A percentile compares a stretch with the other conserved stretches of the same genome.
Evolutionary conservation across 2,797 vertebrate genomes (phyloP).

Genomic region (Poeciliopsis presidionis): DNA sequence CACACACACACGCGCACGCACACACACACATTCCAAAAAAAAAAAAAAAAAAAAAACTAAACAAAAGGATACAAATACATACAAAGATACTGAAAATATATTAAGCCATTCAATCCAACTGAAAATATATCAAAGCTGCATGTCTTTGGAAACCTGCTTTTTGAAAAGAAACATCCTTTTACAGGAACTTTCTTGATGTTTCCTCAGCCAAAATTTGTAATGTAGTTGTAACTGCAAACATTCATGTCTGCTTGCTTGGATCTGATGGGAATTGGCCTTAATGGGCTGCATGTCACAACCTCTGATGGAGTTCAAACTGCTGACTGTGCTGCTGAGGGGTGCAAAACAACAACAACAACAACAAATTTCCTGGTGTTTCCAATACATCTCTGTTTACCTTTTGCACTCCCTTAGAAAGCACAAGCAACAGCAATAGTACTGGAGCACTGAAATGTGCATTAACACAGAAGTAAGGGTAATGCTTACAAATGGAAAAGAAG

Average conservation of each 20-base stretch:
- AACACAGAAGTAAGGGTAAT: background rate
- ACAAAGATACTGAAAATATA: background rate
- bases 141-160: background rate
- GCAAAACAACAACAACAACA: background rate
- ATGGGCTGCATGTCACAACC: slow-evolving; percentile 1
- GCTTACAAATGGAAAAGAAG: background rate
- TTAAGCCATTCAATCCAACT: background rate
- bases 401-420: background rate
- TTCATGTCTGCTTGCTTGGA: background rate
- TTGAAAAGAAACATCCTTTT: background rate
- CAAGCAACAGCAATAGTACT: background rate
- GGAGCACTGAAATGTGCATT: background rate
- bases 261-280: slow-evolving; percentile 2
- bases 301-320: slow-evolving; percentile 16
- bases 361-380: slow-evolving; percentile 8
- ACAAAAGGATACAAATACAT: background rate
- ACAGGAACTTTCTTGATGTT: background rate
- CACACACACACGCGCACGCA: no score
- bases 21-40: no score
- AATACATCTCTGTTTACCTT: slow-evolving; percentile 13
- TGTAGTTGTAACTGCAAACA: background rate
- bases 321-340: slow-evolving; percentile 7
- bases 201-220: background rate
- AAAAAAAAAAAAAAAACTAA: no score
- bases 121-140: background rate